Base-by-base conservation (phyloP, 2,797 vertebrate species). In the Huso huso region DNA sequence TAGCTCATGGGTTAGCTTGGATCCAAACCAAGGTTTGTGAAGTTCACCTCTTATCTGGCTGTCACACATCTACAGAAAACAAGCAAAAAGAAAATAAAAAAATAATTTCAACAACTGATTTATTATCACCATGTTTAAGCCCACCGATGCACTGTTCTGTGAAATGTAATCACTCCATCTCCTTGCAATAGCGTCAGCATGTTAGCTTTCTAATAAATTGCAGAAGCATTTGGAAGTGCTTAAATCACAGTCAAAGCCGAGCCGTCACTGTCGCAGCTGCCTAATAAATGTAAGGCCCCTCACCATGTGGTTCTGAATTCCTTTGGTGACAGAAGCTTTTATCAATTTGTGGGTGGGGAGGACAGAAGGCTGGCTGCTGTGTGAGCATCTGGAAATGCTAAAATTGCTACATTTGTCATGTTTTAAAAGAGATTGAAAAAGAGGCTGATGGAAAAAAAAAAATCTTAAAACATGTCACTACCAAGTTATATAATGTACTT, bases 121-220 rank as follows among this genome's bases (percentile, higher is more conserved):
- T 68, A 71, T 55, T 63, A 52, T 49, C 57, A 51, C 13, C 49
- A 23, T 65, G 62, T 68, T 70, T 63, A 66, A 58, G 69, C 67
- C 13, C 50, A 55, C 69, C 72, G 66, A 68, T 55, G 60, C 61
- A 8, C 52, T 48, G 51, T 66, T 66, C 65, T 49, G 61, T 63
- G 66, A 68, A 69, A 70, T 68, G 67, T 64, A 70, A 68, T 68
- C 68, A 66, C 52, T 67, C 63, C 61, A 67, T 53, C 65, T 66
- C 52, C 18, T 63, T 52, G 11, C 61, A 51, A 57, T 15, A n/a
- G 52, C 15, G 53, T 66, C 69, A 51, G 61, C 60, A 48, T 65
- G 48, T 65, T 59, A 51, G 51, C 67, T 58, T 13, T 64, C 61
- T 52, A 65, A 62, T 48, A 49, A 70, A 62, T 66, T 51, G 15